Conservation (phyloP, 2,888 invertebrate species). For the Helicoverpa assulta region DNA sequence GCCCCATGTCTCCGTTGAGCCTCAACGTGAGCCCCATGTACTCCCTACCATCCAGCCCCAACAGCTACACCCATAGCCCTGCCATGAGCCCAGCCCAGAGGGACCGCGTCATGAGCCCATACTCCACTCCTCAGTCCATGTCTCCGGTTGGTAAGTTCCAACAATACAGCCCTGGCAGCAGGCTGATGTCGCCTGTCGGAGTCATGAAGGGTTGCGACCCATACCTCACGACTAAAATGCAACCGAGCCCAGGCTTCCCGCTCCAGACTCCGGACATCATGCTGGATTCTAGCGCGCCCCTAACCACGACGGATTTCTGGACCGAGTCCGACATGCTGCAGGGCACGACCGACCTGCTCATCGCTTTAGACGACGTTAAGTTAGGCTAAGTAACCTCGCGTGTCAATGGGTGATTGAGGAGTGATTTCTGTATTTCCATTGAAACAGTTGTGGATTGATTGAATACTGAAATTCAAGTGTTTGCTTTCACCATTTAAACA, state of each 20-base stretch:
- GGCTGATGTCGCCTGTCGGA: conserved; percentile 75
- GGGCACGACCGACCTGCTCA: conserved; percentile 79
- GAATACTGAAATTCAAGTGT: conserved; percentile 50
- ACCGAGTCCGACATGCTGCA: conserved; percentile 81
- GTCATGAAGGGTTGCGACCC: conserved; percentile 82
- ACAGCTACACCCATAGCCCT: conserved; percentile 82
- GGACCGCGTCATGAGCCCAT: conserved; percentile 80
- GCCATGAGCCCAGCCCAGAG: conserved; percentile 81
- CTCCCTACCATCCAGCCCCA: conserved; percentile 81
- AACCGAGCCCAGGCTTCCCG: conserved; percentile 78
- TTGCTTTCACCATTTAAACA: conserved; percentile 54
- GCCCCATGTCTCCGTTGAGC: conserved; percentile 81
- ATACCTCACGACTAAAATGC: conserved; percentile 84
- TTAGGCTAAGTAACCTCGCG: conserved; percentile 68
- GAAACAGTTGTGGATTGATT: conserved; percentile 61
- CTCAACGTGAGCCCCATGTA: conserved; percentile 83
- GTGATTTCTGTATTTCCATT: conserved; percentile 72
- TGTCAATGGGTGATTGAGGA: conserved; percentile 55
- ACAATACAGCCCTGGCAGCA: conserved; percentile 78
- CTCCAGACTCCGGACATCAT: conserved; percentile 76
- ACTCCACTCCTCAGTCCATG: conserved; percentile 81
- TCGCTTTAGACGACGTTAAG: conserved; percentile 85
- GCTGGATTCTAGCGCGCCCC: conserved; percentile 74
- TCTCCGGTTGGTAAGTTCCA: conserved; percentile 80
- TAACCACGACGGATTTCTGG: conserved; percentile 81